These are phyloP conservation scores for Geodia barretti DNA, from an alignment of 37 sponge, comb jelly and placozoan genomes.

Conservation along the genomic window DNA sequence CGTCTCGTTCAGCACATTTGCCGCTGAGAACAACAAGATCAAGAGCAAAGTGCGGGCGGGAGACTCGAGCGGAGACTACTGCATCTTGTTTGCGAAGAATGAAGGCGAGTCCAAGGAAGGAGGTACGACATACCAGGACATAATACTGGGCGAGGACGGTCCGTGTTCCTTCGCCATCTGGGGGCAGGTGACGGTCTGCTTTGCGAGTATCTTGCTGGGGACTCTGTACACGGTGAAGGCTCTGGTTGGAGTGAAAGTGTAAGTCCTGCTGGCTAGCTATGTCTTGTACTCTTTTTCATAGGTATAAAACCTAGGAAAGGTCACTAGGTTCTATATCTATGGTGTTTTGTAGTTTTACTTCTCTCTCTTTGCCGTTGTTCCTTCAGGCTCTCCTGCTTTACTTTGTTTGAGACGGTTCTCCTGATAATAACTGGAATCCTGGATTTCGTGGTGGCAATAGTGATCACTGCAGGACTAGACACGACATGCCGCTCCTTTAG, in stretches of 20 bases:
- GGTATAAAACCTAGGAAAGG: too few species aligned
- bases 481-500: constrained; percentile 9
- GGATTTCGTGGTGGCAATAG: constrained; percentile 13
- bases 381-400: not conserved
- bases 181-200: not conserved
- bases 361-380: too few species aligned
- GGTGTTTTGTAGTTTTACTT: too few species aligned
- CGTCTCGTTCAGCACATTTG: constrained; percentile 10
- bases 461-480: constrained; percentile 1
- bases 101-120: not conserved
- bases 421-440: not conserved
- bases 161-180: constrained; percentile 4
- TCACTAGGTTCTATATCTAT: too few species aligned
- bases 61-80: not conserved
- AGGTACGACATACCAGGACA: not conserved
- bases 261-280: too few species aligned
- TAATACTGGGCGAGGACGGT: not conserved
- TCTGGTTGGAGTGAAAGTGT: constrained; percentile 5
- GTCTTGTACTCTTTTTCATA: too few species aligned
- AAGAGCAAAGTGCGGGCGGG: not conserved
- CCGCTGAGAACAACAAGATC: not conserved
- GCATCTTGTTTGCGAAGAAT: constrained; percentile 11
- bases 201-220: not conserved
- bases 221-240: not conserved
- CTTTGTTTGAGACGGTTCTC: not conserved